Base-by-base conservation (phyloP, 2,113 vertebrate genomes). In the Loxodonta africana region DNA sequence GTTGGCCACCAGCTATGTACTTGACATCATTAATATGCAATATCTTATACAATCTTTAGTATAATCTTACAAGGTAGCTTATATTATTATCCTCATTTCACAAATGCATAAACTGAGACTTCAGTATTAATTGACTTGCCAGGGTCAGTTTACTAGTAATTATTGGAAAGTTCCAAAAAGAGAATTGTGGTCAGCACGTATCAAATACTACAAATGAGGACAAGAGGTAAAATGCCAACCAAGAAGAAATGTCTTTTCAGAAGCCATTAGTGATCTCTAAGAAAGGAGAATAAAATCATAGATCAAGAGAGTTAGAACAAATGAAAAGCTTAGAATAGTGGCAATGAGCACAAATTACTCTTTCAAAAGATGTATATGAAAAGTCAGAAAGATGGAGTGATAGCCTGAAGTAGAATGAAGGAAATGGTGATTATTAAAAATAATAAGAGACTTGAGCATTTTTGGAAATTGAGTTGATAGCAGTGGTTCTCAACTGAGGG, bases 51-150 rank as follows among this genome's bases (percentile, higher is more conserved):
- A 82, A n/a, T 67, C n/a, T 84, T 83, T 1, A 78, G 0, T 94
- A 33, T 0, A 90, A 92, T 8, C 41, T 57, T 80, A 80, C 62
- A 11, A 63, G 6, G 5, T 73, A 74, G 0, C 63, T 93, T 92
- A 41, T n/a, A 88, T 65, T 25, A 85, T n/a, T 90, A 51, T 83
- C 53, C 2, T 51, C 14, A 86, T 91, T 95, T 90, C 63, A 83
- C 1, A 88, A 57, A 60, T 57, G 18, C 91, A 86, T 26, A 83
- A 67, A 77, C 7, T 60, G 69, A 94, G n/a, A 53, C 3, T 88
- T 78, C 84, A 37, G 9, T 77, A 76, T 46, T 46, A 91, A 88
- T 15, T 85, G 57, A 86, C 69, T 88, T 78, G 30, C 8, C 51
- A 82, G 51, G 3, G 28, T 83, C 41, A 91, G 33, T 91, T 80